Base-by-base conservation (phyloP, 2,797 vertebrate species). In the Phrynocephalus guinanensis region DNA sequence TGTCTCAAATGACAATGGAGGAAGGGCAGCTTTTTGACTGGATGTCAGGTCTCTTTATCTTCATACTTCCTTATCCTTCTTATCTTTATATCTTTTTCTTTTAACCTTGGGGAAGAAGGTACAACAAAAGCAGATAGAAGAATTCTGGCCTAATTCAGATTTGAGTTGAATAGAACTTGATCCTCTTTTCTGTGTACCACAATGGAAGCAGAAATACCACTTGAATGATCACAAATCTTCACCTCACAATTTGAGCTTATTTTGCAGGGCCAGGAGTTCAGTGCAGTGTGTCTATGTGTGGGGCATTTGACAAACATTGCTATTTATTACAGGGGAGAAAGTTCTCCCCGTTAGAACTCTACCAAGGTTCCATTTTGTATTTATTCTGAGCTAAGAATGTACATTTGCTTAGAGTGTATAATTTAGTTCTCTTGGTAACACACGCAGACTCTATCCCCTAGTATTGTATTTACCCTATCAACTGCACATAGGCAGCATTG, bases 81-180 rank as follows among this genome's bases (percentile, higher is more conserved):
- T 82, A 44, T 91, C 91, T 83, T 93, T 89, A 86, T 86, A 91
- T 86, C 86, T 87, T 0, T 0, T 89, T 91, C 33, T 90, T 89
- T 93, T 95, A 93, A 94, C 92, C 91, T 48, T 2, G 70, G 84
- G 83, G 81, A 87, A 80, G 92, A 87, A 84, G 80, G 4, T 79
- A 91, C 91, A 94, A 93, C 94, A 90, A 78, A 86, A 83, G 91
- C 87, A 67, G 80, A 86, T 44, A 66, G 75, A 44, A 81, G 86
- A 78, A 88, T 83, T 91, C 90, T 92, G 88, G 50, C 90, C 92
- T 92, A 88, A 90, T 93, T 93, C 92, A 84, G 82, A 86, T 91
- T 91, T 89, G 88, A 78, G 88, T 92, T 84, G 68, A 87, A 52
- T 0, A 0, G 66, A 76, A 86, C 82, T 90, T 88, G 78, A 2